phyloP scores from a whole-genome alignment of 2,113 vertebrate species.

The Sminthopsis crassicaudata region DNA sequence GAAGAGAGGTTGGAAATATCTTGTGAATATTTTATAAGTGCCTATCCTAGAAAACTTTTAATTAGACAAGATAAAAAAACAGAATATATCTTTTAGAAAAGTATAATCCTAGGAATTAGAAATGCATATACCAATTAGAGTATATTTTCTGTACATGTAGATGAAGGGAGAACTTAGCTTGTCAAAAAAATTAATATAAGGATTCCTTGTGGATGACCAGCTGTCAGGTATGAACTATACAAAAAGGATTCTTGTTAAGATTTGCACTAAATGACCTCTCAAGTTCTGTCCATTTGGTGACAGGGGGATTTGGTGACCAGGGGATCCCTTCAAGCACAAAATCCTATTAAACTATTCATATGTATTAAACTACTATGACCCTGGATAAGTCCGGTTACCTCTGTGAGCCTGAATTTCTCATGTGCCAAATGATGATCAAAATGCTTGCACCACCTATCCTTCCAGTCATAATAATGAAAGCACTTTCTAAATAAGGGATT shows the following conservation, averaged over 20 bases:
- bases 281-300: background rate
- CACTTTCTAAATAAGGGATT: background rate
- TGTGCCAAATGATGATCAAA: background rate
- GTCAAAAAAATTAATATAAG: background rate
- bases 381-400: background rate
- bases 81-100: background rate
- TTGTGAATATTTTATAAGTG: conserved; percentile 34
- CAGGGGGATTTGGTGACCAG: background rate
- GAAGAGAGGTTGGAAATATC: background rate
- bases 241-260: background rate
- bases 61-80: conserved; percentile 23
- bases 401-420: background rate
- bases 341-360: background rate
- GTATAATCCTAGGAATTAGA: background rate
- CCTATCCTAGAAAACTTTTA: conserved; percentile 49
- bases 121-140: background rate
- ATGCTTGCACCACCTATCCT: background rate
- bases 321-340: background rate
- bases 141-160: background rate
- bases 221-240: background rate
- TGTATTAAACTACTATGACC: background rate
- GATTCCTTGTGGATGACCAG: background rate
- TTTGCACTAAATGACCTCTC: background rate
- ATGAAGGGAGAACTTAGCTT: background rate
- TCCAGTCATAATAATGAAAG: background rate